A percentile compares a stretch with the other conserved stretches of the same genome.
These are phyloP conservation scores for Somateria mollissima DNA, from an alignment of 2,797 vertebrate genomes.

Conservation along the genomic window DNA sequence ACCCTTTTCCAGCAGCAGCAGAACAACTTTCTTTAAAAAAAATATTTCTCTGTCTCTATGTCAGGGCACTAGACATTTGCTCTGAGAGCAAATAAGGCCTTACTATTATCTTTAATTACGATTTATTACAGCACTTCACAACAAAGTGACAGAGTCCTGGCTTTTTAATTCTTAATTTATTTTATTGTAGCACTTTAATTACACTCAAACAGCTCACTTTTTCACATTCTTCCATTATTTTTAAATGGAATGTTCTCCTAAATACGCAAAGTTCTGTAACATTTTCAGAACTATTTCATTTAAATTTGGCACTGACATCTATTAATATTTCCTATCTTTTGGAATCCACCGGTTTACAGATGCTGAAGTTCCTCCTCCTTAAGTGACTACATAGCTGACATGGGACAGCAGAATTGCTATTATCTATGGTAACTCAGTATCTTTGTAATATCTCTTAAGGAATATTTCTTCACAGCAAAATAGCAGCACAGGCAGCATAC, in stretches of 20 bases:
- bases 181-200: neutral
- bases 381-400: neutral
- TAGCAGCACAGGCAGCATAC: neutral
- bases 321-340: neutral
- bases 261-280: neutral
- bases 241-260: neutral
- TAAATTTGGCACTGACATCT: neutral
- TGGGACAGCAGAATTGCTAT: neutral
- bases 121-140: neutral
- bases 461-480: neutral
- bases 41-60: neutral
- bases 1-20: neutral
- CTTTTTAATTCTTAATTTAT: neutral
- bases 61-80: neutral
- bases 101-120: neutral
- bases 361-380: neutral
- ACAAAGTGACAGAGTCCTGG: neutral
- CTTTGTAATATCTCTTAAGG: neutral
- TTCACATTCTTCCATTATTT: neutral
- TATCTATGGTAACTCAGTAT: neutral
- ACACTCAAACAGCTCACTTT: neutral
- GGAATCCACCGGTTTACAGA: neutral
- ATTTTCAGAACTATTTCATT: neutral
- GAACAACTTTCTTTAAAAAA: neutral
- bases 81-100: neutral